Evolutionary conservation across 2,113 vertebrate genomes (phyloP).

Genomic region (Oceanites oceanicus): DNA sequence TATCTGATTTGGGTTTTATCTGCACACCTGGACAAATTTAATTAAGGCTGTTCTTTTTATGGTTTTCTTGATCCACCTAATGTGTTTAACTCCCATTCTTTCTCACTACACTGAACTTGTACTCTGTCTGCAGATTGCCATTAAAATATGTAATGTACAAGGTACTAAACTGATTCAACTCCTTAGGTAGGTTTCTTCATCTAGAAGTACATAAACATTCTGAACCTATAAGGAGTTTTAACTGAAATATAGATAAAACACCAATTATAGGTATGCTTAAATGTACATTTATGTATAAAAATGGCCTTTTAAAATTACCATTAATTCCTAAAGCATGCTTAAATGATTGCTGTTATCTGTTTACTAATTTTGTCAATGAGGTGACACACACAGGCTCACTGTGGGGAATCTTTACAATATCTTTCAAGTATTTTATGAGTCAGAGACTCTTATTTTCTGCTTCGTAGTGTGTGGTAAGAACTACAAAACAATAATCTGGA

Average conservation of each 20-base stretch:
- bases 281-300: not conserved
- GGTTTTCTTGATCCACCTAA: not conserved
- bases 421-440: not conserved
- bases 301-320: not conserved
- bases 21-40: not conserved
- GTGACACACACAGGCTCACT: not conserved
- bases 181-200: not conserved
- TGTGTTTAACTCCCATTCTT: not conserved
- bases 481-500: slow-evolving; percentile 37
- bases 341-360: not conserved
- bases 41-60: not conserved
- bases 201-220: not conserved
- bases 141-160: not conserved
- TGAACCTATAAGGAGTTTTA: not conserved
- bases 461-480: not conserved
- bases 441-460: slow-evolving; percentile 49
- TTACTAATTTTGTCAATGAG: not conserved
- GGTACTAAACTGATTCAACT: not conserved
- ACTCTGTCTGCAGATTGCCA: not conserved
- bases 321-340: not conserved
- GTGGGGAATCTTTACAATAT: slow-evolving; percentile 3
- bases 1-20: not conserved
- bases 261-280: not conserved
- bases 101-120: not conserved
- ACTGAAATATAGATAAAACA: not conserved